These are phyloP conservation scores for Elmis aenea DNA, from an alignment of 2,888 invertebrate species.

Conservation along the genomic window DNA sequence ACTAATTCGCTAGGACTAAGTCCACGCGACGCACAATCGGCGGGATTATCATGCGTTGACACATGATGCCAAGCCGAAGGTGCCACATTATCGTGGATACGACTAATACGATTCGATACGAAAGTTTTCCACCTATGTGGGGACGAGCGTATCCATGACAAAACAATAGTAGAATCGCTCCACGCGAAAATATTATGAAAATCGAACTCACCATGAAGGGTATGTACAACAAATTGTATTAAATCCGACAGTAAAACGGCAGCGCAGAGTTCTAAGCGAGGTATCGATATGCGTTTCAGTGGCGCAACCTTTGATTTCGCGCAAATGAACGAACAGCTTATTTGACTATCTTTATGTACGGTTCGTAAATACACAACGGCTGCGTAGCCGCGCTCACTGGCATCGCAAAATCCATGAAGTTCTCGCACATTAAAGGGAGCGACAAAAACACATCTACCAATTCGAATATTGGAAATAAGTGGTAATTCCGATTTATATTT, in stretches of 20 bases:
- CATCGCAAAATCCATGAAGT: conserved; percentile 14
- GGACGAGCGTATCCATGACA: conserved; percentile 15
- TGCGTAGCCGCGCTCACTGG: conserved; percentile 8
- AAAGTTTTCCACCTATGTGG: conserved; percentile 18
- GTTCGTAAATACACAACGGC: conserved; percentile 7
- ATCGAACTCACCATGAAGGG: too few species aligned
- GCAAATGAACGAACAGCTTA: conserved; percentile 4
- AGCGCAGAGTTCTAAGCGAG: conserved; percentile 13
- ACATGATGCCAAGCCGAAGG: conserved; percentile 9
- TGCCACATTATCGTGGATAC: conserved; percentile 10
- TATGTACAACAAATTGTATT: background rate
- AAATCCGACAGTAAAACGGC: conserved; percentile 6
- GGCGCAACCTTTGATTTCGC: conserved; percentile 13
- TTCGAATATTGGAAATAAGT: conserved; percentile 1
- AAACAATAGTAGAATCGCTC: conserved; percentile 14
- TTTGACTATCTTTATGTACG: background rate
- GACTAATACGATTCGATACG: conserved; percentile 14
- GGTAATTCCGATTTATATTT: conserved; percentile 5
- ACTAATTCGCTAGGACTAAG: conserved; percentile 8
- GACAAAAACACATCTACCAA: conserved; percentile 3
- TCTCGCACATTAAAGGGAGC: background rate
- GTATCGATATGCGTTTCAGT: conserved; percentile 8
- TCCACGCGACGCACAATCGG: conserved; percentile 12
- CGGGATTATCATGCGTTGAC: conserved; percentile 8
- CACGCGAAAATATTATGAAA: too few species aligned